Evolutionary conservation across 2,797 vertebrate genomes (phyloP), one percentile per base, ranked within the genome.

Genomic region (Rallus crepitans): DNA sequence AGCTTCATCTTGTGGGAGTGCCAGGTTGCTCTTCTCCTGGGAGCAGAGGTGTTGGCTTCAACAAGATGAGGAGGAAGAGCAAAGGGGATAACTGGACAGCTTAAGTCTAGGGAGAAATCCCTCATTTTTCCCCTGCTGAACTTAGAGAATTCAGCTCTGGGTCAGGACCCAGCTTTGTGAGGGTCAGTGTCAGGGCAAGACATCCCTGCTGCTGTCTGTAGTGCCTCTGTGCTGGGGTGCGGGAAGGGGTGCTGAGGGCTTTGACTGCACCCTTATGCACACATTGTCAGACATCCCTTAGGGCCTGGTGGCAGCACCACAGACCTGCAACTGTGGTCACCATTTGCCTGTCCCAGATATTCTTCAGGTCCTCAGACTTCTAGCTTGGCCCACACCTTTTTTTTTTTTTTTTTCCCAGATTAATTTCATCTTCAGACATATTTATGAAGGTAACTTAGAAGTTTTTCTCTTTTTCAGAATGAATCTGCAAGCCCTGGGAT

Each of bases 211-310:
- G 42, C 72, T 77, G 56, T 33, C 15, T 50, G 31, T 25, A 66
- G 24, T 0, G 0, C 30, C 47, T 71, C 30, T 0, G 0, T 65
- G 24, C 77, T 23, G 33, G 13, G 11, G 7, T 52, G 35, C 2
- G 2, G 52, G 53, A 72, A 66, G 12, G 19, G 42, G 35, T 73
- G 59, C 7, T 1, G 2, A 57, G 35, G 39, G 35, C 37, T 82
- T 89, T 76, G 75, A 47, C 21, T 77, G 55, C 42, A 39, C 2
- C 37, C 40, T 27, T 35, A 9, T 47, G 33, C 40, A 60, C 21
- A 57, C 25, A 13, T 12, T 45, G 66, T 33, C 89, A 87, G 55
- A 35, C 30, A 63, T 35, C 10, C 30, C n/a, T 14, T 23, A 9
- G 27, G 55, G 17, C 2, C 39, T 65, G 63, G 31, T 55, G 20